Evolutionary conservation across 2,888 invertebrate species (phyloP).

Genomic region (Trachelus iudaicus): DNA sequence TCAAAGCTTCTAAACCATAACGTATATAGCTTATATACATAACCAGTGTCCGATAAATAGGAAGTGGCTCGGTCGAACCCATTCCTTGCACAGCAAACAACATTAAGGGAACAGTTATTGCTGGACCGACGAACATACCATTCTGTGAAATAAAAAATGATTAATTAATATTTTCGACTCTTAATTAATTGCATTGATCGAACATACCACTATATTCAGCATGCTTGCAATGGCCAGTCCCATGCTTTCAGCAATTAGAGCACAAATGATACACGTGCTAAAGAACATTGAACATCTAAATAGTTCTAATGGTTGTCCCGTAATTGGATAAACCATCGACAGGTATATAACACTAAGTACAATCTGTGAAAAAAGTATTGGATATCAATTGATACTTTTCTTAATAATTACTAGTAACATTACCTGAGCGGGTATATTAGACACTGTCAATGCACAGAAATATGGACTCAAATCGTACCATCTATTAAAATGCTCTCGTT

Average conservation of each 20-base stretch:
- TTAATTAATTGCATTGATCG: neutral
- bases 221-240: slow-evolving; percentile 80
- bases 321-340: slow-evolving; percentile 77
- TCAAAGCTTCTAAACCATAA: slow-evolving; percentile 83
- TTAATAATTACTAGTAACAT: neutral
- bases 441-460: slow-evolving; percentile 79
- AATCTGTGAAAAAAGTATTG: slow-evolving; percentile 48
- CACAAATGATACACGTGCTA: slow-evolving; percentile 76
- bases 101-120: slow-evolving; percentile 87
- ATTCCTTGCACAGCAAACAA: slow-evolving; percentile 88
- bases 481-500: slow-evolving; percentile 85
- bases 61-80: slow-evolving; percentile 77
- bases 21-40: slow-evolving; percentile 87
- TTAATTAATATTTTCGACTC: slow-evolving; percentile 1
- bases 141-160: slow-evolving; percentile 70
- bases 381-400: neutral
- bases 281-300: slow-evolving; percentile 77
- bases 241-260: slow-evolving; percentile 82
- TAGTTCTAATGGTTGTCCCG: slow-evolving; percentile 81
- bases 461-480: slow-evolving; percentile 87
- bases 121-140: slow-evolving; percentile 90
- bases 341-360: slow-evolving; percentile 76
- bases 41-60: slow-evolving; percentile 79
- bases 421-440: slow-evolving; percentile 79
- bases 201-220: slow-evolving; percentile 80